phyloP scores from a whole-genome alignment of 2,888 invertebrate genomes.

The Chaetoderma sp. region DNA sequence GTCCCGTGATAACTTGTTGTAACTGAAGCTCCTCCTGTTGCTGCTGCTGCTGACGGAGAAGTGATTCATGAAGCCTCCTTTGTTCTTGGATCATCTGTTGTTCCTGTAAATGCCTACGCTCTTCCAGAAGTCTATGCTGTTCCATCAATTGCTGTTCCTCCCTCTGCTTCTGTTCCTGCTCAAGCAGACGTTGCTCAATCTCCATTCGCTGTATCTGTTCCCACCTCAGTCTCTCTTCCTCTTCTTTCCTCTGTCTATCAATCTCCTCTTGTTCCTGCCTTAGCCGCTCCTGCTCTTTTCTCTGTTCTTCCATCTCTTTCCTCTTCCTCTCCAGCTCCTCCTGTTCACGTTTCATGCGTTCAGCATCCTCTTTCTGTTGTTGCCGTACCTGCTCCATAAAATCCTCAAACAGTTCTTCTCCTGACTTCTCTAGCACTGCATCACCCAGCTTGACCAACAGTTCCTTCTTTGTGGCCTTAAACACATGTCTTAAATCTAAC shows the following conservation, averaged over 20 bases:
- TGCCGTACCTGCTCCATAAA: slow-evolving; percentile 56
- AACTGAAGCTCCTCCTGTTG: slow-evolving; percentile 2
- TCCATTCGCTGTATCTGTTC: slow-evolving; percentile 34
- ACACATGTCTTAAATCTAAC: slow-evolving; percentile 42
- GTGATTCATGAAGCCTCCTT: no score
- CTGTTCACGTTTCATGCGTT: slow-evolving; percentile 38
- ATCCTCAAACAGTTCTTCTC: slow-evolving; percentile 61
- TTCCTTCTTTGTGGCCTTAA: slow-evolving; percentile 43
- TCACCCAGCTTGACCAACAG: slow-evolving; percentile 49
- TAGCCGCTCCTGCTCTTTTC: background rate
- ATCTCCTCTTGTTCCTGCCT: slow-evolving; percentile 1
- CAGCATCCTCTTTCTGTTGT: slow-evolving; percentile 47
- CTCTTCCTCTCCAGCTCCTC: background rate
- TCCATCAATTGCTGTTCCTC: slow-evolving; percentile 16
- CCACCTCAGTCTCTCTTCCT: slow-evolving; percentile 31
- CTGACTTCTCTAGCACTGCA: slow-evolving; percentile 51
- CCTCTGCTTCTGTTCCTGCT: slow-evolving; percentile 26
- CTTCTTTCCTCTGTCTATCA: slow-evolving; percentile 9
- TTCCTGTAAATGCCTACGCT: no score
- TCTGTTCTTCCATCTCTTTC: background rate
- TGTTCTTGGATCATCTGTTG: no score
- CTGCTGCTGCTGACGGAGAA: background rate
- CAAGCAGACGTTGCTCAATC: slow-evolving; percentile 15
- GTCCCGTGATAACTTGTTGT: background rate
- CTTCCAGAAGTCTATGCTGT: no score